Evolutionary conservation across 2,113 vertebrate genomes (phyloP), one percentile per base, ranked within the genome.

Genomic region (Heliornis fulica): DNA sequence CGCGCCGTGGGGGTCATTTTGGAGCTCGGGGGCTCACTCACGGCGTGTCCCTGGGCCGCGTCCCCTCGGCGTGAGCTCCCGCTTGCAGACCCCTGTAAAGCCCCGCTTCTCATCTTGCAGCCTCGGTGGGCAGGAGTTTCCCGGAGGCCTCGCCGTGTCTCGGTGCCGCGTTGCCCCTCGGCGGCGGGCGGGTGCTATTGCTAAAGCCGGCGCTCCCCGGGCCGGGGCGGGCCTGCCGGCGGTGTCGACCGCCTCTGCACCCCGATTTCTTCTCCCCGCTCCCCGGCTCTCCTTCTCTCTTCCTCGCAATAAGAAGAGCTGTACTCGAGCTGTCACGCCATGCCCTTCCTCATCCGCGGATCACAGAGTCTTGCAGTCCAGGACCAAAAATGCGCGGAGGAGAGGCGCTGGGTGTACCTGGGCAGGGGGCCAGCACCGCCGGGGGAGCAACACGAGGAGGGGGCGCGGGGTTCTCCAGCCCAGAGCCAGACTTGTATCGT

Each of bases 101-200:
- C 20, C 40, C n/a, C 13, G 3, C 43, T 50, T n/a, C 34, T 20
- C 22, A 3, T 2, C 25, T 22, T 5, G 53, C 34, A 11, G 48
- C 45, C 29, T 23, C 4, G 28, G 31, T 2, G 31, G 14, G 26
- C 20, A 2, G 0, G 7, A 21, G 17, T 26, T 43, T 36, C 7
- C 2, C 7, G 41, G 61, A 16, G 19, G 0, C 5, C 8, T 2
- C 0, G 16, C 19, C 1, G 40, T 65, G 3, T 5, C 3, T 7
- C 48, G 69, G 93, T 89, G 76, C 2, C 64, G 2, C 34, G 84
- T 85, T 54, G 94, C 90, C 88, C 16, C 81, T 46, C 43, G 50
- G 93, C 59, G 93, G 80, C 57, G 28, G 48, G 15, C 28, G 48
- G 48, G 23, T 25, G 48, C 48, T 50, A 50, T 50, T 50, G 23